Percentiles rank a stretch among this genome's conserved stretches.
These are phyloP conservation scores for Trachelus stipa DNA, from an alignment of 2,888 invertebrate species.

Conservation along the genomic window DNA sequence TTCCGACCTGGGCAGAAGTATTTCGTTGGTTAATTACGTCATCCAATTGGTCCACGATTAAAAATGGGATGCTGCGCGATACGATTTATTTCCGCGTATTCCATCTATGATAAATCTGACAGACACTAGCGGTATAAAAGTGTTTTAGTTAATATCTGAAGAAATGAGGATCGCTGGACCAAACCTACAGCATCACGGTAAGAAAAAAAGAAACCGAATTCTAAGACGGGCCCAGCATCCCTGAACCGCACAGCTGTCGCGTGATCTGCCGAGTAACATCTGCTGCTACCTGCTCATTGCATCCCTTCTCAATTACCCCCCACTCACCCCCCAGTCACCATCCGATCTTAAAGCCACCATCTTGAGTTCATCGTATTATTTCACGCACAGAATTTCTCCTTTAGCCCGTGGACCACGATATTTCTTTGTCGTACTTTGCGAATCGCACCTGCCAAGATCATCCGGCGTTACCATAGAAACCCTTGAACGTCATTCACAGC, in stretches of 20 bases:
- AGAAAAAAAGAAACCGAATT: conserved; percentile 28
- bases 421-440: neutral
- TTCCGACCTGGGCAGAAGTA: neutral
- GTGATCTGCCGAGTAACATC: conserved; percentile 35
- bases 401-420: neutral
- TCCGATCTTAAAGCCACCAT: neutral
- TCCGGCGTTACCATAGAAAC: neutral
- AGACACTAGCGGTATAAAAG: neutral
- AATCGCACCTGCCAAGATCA: neutral
- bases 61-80: neutral
- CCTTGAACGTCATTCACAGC: neutral
- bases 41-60: neutral
- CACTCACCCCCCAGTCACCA: neutral
- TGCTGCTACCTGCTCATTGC: conserved; percentile 32
- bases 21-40: neutral
- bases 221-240: conserved; percentile 21
- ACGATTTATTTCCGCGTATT: neutral
- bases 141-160: neutral
- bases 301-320: neutral
- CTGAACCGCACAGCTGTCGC: conserved; percentile 40
- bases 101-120: neutral
- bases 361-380: neutral
- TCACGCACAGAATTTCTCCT: neutral
- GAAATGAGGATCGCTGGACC: conserved; percentile 4
- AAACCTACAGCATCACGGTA: neutral